Percentiles rank a stretch among this genome's conserved stretches.
phyloP scores from a whole-genome alignment of 2,113 vertebrate species.

The Cyanoramphus novaezelandiae region DNA sequence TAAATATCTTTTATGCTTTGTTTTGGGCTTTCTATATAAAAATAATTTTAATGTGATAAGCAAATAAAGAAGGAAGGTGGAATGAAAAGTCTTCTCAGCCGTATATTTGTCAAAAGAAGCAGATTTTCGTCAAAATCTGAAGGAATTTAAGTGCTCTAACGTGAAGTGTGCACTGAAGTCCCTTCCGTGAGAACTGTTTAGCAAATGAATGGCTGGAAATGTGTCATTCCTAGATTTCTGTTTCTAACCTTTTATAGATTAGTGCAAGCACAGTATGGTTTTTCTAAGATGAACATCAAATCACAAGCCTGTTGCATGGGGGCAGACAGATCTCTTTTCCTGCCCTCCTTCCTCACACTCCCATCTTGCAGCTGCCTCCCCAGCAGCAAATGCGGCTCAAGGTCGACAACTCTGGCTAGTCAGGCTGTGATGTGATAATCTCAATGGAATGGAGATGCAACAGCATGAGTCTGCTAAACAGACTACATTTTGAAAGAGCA shows the following conservation, averaged over 20 bases:
- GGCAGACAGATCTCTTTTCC: neutral
- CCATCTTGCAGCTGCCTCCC: neutral
- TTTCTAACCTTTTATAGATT: neutral
- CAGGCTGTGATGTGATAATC: neutral
- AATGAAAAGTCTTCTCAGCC: neutral
- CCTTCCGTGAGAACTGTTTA: neutral
- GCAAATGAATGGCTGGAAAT: neutral
- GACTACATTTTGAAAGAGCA: neutral
- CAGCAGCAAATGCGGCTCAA: rapidly evolving
- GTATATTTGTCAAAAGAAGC: neutral
- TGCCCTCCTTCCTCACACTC: neutral
- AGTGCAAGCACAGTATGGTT: neutral
- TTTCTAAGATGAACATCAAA: neutral
- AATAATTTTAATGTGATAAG: slow-evolving; percentile 11
- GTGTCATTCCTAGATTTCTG: neutral
- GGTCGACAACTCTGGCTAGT: neutral
- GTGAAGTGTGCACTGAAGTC: neutral
- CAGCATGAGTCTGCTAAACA: neutral
- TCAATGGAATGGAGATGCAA: neutral
- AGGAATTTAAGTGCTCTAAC: neutral
- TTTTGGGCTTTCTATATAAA: slow-evolving; percentile 45
- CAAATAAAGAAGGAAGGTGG: slow-evolving; percentile 21
- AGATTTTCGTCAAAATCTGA: neutral
- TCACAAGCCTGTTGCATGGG: neutral
- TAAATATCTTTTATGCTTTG: slow-evolving; percentile 70